Conservation (phyloP, 1,140 invertebrate species). For the Drosophila baimaii region DNA sequence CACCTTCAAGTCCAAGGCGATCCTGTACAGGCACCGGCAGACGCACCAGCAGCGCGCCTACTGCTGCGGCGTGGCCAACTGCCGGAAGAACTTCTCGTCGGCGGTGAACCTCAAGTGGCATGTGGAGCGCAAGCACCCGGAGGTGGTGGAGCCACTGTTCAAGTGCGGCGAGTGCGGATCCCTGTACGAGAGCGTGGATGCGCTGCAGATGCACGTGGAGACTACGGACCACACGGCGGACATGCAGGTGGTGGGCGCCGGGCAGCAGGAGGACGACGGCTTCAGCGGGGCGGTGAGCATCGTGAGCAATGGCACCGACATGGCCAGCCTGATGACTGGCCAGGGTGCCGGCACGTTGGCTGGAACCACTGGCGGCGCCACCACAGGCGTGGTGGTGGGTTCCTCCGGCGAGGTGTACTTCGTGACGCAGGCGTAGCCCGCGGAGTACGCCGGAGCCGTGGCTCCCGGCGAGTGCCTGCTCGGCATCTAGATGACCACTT, state of each 20-base stretch:
- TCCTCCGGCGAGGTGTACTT: slow-evolving; percentile 74
- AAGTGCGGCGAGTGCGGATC: slow-evolving; percentile 77
- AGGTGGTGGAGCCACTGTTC: slow-evolving; percentile 59
- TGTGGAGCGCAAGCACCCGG: slow-evolving; percentile 76
- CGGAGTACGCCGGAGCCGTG: slow-evolving; percentile 63
- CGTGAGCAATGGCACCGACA: slow-evolving; percentile 70
- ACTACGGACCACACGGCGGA: slow-evolving; percentile 64
- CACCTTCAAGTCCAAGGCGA: slow-evolving; percentile 86
- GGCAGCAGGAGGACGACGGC: slow-evolving; percentile 30
- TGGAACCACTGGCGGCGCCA: slow-evolving; percentile 25
- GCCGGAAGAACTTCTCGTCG: slow-evolving; percentile 79
- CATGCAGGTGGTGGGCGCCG: slow-evolving; percentile 18
- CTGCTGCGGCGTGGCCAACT: slow-evolving; percentile 77
- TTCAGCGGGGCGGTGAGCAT: slow-evolving; percentile 75
- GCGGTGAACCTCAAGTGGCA: slow-evolving; percentile 72
- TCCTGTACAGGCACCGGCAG: slow-evolving; percentile 86
- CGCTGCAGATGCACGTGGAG: slow-evolving; percentile 74
- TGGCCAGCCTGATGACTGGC: slow-evolving; percentile 59
- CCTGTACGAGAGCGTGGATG: slow-evolving; percentile 66
- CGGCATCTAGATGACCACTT: slow-evolving; percentile 64
- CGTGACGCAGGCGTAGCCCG: slow-evolving; percentile 80
- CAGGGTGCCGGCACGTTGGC: slow-evolving; percentile 29
- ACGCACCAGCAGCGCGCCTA: slow-evolving; percentile 85
- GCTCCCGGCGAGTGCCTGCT: slow-evolving; percentile 65
- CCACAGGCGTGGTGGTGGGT: slow-evolving; percentile 67